Percentiles rank a stretch among this genome's conserved stretches.
These are phyloP conservation scores for Calliopum simillimum DNA, from an alignment of 2,888 invertebrate genomes.

Conservation along the genomic window DNA sequence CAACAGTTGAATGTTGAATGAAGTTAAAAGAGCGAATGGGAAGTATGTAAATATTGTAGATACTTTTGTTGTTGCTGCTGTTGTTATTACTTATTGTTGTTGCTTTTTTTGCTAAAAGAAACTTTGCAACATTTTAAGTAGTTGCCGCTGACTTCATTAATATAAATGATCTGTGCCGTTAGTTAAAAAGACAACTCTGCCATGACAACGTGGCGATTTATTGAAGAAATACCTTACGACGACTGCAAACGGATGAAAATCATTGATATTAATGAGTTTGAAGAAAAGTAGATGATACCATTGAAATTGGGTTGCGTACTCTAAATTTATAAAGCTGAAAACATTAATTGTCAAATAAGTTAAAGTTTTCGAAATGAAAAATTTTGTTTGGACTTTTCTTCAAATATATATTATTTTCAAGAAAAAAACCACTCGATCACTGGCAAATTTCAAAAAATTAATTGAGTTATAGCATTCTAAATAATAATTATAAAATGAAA, in stretches of 20 bases:
- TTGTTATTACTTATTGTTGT: constrained; percentile 12
- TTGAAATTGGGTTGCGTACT: no score
- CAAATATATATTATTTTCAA: no score
- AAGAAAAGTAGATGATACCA: no score
- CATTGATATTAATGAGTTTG: neutral
- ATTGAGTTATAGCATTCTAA: no score
- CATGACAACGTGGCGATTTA: neutral
- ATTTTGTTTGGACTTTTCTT: no score
- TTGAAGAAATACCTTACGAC: neutral
- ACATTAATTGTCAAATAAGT: no score
- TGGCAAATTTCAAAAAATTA: no score
- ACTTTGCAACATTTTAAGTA: constrained; percentile 1
- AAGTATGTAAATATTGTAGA: constrained; percentile 1
- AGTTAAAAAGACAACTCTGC: neutral
- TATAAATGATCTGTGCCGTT: constrained; percentile 6
- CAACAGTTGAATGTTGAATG: neutral
- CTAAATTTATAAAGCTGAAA: no score
- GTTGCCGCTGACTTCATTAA: constrained; percentile 17
- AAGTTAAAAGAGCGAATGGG: constrained; percentile 20
- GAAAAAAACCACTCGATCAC: no score
- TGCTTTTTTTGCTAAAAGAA: constrained; percentile 2
- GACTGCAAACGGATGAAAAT: neutral
- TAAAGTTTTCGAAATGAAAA: no score
- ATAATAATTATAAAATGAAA: no score
- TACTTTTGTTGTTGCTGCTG: neutral